Evolutionary conservation across 2,888 invertebrate species (phyloP).

Genomic region (Corythucha ciliata): DNA sequence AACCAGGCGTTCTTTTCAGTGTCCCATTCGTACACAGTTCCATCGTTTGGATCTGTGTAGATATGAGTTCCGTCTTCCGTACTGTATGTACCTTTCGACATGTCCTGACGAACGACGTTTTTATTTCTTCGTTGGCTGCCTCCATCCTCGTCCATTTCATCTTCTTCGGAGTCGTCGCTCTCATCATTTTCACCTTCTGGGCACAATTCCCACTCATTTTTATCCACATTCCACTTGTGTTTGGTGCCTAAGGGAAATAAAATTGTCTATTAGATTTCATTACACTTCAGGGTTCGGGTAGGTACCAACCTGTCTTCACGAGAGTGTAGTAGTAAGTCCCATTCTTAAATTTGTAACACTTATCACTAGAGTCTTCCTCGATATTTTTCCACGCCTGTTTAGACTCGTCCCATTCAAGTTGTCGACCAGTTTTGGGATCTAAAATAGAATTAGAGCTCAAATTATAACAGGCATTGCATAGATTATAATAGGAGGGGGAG

Average conservation of each 20-base stretch:
- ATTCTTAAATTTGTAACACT: constrained; percentile 38
- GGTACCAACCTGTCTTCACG: constrained; percentile 34
- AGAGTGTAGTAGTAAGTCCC: constrained; percentile 37
- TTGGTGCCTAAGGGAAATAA: constrained; percentile 36
- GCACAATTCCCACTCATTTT: constrained; percentile 49
- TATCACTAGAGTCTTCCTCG: constrained; percentile 10
- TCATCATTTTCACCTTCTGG: constrained; percentile 25
- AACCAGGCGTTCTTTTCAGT: constrained; percentile 86
- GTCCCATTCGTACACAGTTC: constrained; percentile 87
- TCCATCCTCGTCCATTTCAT: constrained; percentile 32
- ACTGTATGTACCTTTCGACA: constrained; percentile 48
- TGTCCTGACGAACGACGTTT: constrained; percentile 38
- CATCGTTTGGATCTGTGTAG: constrained; percentile 73
- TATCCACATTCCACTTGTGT: constrained; percentile 52
- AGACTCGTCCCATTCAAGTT: constrained; percentile 54
- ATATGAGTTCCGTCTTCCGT: constrained; percentile 68
- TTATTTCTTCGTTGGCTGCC: constrained; percentile 34
- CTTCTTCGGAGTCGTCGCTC: constrained; percentile 33
- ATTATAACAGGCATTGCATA: background rate
- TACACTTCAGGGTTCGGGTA: background rate
- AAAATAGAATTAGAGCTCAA: constrained; percentile 39
- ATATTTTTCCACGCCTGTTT: constrained; percentile 40
- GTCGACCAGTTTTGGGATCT: constrained; percentile 57
- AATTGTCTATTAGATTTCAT: background rate
- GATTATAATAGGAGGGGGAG: background rate